Conservation (phyloP, 2,888 invertebrate genomes). For the Mayetiola destructor region DNA sequence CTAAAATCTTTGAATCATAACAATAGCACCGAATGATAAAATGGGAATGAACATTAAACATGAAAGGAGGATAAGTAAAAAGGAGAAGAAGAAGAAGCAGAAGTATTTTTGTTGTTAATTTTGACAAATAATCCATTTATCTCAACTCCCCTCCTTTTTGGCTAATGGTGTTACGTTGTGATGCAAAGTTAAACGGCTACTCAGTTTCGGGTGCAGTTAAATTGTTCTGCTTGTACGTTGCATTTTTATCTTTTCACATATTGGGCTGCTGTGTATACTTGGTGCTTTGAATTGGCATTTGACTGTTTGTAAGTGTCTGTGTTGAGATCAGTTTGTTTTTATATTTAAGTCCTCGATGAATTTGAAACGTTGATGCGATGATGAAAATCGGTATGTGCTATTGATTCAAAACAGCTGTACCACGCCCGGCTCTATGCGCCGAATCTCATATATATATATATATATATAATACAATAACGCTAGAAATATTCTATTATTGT, state of each 20-base stretch:
- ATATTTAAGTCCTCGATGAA: too few species aligned
- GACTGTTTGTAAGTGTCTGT: too few species aligned
- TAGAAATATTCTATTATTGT: conserved; percentile 7
- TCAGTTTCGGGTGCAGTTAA: not conserved
- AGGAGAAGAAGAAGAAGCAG: not conserved
- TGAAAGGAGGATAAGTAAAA: not conserved
- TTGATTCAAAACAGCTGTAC: conserved; percentile 15
- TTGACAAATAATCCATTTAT: conserved; percentile 8
- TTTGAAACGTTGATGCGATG: conserved; percentile 5
- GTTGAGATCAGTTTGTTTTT: too few species aligned
- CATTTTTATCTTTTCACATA: not conserved
- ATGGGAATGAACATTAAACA: too few species aligned
- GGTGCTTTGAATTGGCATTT: too few species aligned
- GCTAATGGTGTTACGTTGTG: not conserved
- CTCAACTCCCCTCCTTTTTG: conserved; percentile 3
- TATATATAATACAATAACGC: too few species aligned
- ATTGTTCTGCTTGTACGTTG: not conserved
- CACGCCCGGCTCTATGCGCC: conserved; percentile 18
- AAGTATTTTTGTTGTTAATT: conserved; percentile 6
- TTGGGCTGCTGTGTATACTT: too few species aligned
- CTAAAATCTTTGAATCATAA: too few species aligned
- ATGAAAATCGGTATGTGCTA: not conserved
- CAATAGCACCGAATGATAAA: too few species aligned
- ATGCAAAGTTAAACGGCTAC: not conserved
- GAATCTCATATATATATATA: conserved; percentile 13